Base-by-base conservation (phyloP, 2,888 invertebrate species). In the Brachynemurus nebulosus region DNA sequence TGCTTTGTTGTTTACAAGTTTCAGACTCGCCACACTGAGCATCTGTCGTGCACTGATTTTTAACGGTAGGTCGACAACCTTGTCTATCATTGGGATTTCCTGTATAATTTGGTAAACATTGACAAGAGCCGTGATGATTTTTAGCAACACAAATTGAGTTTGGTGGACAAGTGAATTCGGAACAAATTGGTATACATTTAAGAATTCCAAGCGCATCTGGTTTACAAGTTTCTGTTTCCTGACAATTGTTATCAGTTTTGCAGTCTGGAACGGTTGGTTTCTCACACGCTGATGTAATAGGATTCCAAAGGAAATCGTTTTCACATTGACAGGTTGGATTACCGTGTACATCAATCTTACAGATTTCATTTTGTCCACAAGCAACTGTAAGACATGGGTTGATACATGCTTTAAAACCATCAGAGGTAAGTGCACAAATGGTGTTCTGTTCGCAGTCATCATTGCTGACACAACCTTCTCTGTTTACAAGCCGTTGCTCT, bases 61-160 rank as follows among this genome's bases (percentile, higher is more conserved):
- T 80, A 12, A 76, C 69, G 1, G 80, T 62, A 11, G 74, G 74
- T 53, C 76, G 72, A 56, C 92, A 92, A n/a, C 92, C 92, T 51
- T 80, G 80, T 18, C 92, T 75, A 58, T 90, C 86, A 56, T 88
- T 88, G 14, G 91, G 86, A 68, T 93, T 92, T 27, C 93, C 93
- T 9, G 79, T 75, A 61, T 76, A 93, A 3, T 89, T 90, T 30
- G 75, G 66, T 14, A 85, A 66, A 59, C 93, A 95, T 56, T 86
- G 81, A 59, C 93, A 95, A 55, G 77, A 75, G 35, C 83, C 86
- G 55, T 71, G 72, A 55, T 88, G 88, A 46, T 72, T 70, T 48
- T 66, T 71, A 0, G 85, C 80, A 2, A 83, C 63, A 63, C 92
- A 92, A 48, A 80, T 74, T 0, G 91, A 82, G 62, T 91, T 88